Percentiles rank a stretch among this genome's conserved stretches.
Evolutionary conservation across 2,113 vertebrate genomes (phyloP).

Genomic region (Prolemur simus): DNA sequence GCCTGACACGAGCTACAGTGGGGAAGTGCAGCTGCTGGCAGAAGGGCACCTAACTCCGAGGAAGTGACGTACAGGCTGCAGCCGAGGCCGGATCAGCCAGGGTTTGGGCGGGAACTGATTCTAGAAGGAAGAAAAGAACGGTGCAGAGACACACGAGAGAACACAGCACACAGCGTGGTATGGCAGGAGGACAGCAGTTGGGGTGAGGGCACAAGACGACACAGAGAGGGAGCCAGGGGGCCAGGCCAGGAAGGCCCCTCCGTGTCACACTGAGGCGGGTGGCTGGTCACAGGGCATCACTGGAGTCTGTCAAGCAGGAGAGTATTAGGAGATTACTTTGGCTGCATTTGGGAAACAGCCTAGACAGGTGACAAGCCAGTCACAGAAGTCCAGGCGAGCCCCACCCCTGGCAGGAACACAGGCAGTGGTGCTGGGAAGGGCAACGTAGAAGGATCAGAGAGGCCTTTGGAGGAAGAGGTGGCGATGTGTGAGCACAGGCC

Average conservation of each 20-base stretch:
- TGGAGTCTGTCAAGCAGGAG: too few relatives aligned
- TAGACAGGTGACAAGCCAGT: neutral
- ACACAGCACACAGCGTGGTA: neutral
- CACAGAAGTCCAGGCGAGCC: neutral
- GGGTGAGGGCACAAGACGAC: neutral
- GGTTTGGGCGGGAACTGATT: neutral
- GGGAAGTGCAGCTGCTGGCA: neutral
- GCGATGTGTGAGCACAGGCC: neutral
- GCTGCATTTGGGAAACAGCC: neutral
- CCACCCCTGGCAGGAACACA: neutral
- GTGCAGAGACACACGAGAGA: neutral
- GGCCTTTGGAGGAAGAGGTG: neutral
- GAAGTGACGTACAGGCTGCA: neutral
- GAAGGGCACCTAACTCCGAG: neutral
- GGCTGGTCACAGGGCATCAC: neutral
- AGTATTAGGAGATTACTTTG: neutral
- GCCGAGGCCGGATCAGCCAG: neutral
- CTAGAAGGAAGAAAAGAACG: neutral
- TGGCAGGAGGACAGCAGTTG: neutral
- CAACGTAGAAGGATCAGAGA: neutral
- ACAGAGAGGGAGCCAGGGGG: neutral
- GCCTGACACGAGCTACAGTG: neutral
- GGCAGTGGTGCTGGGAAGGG: neutral
- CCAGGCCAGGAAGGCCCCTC: neutral
- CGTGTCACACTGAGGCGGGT: accelerated